Base-by-base conservation (phyloP, 2,113 vertebrate genomes). In the Neolamprologus cancellatus region DNA sequence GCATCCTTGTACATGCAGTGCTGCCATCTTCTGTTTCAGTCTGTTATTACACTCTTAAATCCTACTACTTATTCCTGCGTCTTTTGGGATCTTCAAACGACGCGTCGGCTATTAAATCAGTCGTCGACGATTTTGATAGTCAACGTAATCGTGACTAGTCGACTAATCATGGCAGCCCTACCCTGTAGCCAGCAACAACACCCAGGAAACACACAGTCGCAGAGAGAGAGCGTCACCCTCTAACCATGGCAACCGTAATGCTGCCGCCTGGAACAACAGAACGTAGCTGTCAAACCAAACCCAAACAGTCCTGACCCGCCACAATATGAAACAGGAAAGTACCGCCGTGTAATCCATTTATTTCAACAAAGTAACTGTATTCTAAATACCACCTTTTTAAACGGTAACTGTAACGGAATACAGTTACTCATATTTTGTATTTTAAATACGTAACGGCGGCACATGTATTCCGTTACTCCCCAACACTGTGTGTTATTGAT, bases 241-340 rank as follows among this genome's bases (percentile, higher is more conserved):
- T 54, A 54, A 54, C 20, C 53, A 54, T 13, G 53, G 2, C 53
- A 54, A 13, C 53, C 0, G 0, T 25, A 54, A 54, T 2, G 4
- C 53, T 54, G 2, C 20, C 4, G 0, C 53, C 53, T 1, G 0
- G 11, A 54, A 13, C 20, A 13, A 54, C 53, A 25, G 53, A 4
- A 1, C 53, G 0, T 0, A 25, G 53, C 53, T 54, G 53, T 54
- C 53, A 25, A 54, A 25, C 53, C 0, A 54, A 54, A 54, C 52
- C 52, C 53, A 54, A 54, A 25, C 20, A 54, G 20, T 7, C 20
- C 20, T 54, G 53, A 54, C 4, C 20, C 12, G 20, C 12, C 0
- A 54, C 53, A 54, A 13, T 3, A 54, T 25, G 52, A 13, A 54
- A 54, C 52, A 25, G 52, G 20, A 0, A 25, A 54, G 0, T 3